Evolutionary conservation across 2,113 vertebrate species (phyloP).

Genomic region (Zingel zingel): DNA sequence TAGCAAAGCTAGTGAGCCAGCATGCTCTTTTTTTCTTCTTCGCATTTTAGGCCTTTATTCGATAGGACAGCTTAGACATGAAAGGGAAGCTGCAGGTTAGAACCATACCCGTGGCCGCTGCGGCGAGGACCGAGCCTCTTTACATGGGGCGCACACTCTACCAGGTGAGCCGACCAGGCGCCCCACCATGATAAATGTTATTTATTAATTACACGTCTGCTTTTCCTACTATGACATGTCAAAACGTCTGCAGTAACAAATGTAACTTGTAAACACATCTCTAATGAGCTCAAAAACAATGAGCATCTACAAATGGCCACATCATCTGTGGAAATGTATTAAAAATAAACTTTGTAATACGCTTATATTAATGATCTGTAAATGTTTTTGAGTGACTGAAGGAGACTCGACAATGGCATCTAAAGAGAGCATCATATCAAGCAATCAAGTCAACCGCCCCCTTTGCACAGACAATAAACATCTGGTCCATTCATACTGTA

Average conservation of each 20-base stretch:
- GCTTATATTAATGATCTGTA: not conserved
- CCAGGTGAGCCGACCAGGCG: no score
- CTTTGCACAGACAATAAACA: conserved; percentile 33
- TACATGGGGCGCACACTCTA: no score
- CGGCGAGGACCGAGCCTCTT: no score
- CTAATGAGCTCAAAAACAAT: not conserved
- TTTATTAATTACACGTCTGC: not conserved
- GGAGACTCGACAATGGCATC: not conserved
- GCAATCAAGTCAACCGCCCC: not conserved
- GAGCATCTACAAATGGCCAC: not conserved
- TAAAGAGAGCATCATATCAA: not conserved
- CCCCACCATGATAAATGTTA: not conserved
- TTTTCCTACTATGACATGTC: not conserved
- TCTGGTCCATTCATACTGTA: conserved; percentile 37
- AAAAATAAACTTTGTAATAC: not conserved
- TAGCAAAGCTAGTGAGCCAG: not conserved
- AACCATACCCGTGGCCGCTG: no score
- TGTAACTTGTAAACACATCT: not conserved
- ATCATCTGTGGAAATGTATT: not conserved
- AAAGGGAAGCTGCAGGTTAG: no score
- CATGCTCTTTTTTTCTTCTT: not conserved
- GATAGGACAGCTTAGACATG: no score
- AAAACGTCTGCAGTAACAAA: not conserved
- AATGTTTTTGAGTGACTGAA: not conserved
- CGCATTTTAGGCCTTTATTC: no score